Evolutionary conservation across 2,888 invertebrate genomes (phyloP), one percentile per base, ranked within the genome.

Genomic region (Rhodophaea formosa): DNA sequence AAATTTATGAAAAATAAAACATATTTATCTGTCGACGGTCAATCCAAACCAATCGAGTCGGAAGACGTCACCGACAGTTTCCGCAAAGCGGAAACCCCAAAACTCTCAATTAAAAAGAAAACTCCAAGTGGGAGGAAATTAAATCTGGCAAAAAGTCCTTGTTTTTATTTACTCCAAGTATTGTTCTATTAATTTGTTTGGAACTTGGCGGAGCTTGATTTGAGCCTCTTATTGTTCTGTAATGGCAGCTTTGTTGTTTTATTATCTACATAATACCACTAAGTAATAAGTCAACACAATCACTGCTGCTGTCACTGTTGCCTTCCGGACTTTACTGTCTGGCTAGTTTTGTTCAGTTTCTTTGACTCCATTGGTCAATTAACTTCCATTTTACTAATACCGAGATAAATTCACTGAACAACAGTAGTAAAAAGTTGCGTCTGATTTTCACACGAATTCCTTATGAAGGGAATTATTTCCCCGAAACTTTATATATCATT

Each of bases 31-130:
- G 29, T 29, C 29, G 47, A 6, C 10, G 14, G 30, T 30, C 49
- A 49, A 32, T 49, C 32, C 30, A 8, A 15, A 14, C 14, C 49
- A 32, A 32, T 49, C 30, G n/a, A 14, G 7, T 32, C 15, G 8
- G 15, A 46, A 32, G 30, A 14, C 49, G 30, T 32, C 32, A 8
- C 30, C 7, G 49, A 15, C 49, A 32, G 32, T 8, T 30, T 30
- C 49, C 49, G 49, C 30, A 32, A 47, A n/a, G 3, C 1, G 15
- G 30, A 49, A 49, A 14, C 32, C 49, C 30, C 30, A 49, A 49
- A 49, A 23, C 49, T 49, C 49, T 15, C 49, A 49, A 49, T 49
- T 49, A 49, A 32, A 49, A 49, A 49, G 30, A 32, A 29, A 12
- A 47, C n/a, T 47, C 15, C 14, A 49, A 30, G 30, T 8, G 14